These are phyloP conservation scores for Plotosus lineatus DNA, from an alignment of 2,113 vertebrate genomes.

Conservation along the genomic window DNA sequence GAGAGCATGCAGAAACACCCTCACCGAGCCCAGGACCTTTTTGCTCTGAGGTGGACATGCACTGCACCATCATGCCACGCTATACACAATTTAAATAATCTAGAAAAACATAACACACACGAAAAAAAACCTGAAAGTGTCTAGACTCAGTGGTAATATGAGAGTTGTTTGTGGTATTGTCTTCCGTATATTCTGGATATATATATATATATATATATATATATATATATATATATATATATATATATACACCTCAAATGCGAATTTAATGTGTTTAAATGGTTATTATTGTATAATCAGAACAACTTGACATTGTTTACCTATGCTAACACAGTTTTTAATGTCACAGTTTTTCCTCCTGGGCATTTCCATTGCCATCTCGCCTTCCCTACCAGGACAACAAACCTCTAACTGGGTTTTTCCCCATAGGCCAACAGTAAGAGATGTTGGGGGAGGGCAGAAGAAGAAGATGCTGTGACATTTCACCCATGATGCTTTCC, in stretches of 20 bases:
- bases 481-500: slow-evolving; percentile 30
- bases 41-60: no score
- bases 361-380: slow-evolving; percentile 1
- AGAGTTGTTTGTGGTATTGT: no score
- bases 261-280: not conserved
- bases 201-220: no score
- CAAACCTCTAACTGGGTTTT: not conserved
- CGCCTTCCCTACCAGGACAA: slow-evolving; percentile 18
- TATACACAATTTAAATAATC: not conserved
- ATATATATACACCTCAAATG: not conserved
- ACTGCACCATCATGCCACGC: no score
- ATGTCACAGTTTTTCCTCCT: not conserved
- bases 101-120: not conserved
- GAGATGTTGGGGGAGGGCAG: slow-evolving; percentile 4
- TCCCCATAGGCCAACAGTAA: slow-evolving; percentile 3
- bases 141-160: not conserved
- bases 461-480: slow-evolving; percentile 29
- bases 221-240: no score
- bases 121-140: not conserved
- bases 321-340: slow-evolving; percentile 9
- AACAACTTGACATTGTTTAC: slow-evolving; percentile 3
- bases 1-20: no score
- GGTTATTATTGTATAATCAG: not conserved
- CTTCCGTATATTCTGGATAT: no score
- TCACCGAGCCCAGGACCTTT: no score